Evolutionary conservation across 2,113 vertebrate species (phyloP), one percentile per base, ranked within the genome.

Genomic region (Daphoenositta chrysoptera): DNA sequence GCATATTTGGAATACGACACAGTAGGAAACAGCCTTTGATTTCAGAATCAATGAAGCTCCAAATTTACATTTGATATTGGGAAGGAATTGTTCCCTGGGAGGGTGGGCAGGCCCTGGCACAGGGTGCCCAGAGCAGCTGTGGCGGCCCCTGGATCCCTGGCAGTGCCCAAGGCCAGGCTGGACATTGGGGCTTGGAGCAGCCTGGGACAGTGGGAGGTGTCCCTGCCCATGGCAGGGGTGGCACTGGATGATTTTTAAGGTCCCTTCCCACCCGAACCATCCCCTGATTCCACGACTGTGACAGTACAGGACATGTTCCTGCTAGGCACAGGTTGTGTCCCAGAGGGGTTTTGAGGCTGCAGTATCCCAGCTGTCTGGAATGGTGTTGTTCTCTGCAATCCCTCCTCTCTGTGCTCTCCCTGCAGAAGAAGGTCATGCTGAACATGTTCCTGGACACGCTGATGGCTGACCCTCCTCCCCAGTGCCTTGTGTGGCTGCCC

Each of bases 401-500:
- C 22, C 56, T 18, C 28, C 15, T 68, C 1, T 81, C 90, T 96
- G 51, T 97, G 28, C 44, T 97, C 80, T 70, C 93, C 94, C 98
- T 87, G 85, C 98, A 99, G 99, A 99, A 99, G 95, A 99, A 99
- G 98, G 98, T 99, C 82, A 98, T 97, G 97, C 97, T 99, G 75
- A 99, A 99, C 97, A 99, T 98, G 94, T 99, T 99, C 97, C 95
- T 99, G 97, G 99, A 99, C 91, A 98, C 99, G 7, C 87, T 99
- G 97, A 99, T 99, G 99, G 99, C 99, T 1, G 99, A 99, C 44
- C 99, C 99, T 22, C 99, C 99, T 48, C 99, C 99, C 28, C 99
- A 99, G 98, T 99, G 99, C 98, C 99, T 99, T 95, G 99, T 99
- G 50, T 99, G 99, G 99, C 98, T 99, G 57, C 99, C 99, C 58